Evolutionary conservation across 2,888 invertebrate species (phyloP).

Genomic region (Gisinianus flammeolus): DNA sequence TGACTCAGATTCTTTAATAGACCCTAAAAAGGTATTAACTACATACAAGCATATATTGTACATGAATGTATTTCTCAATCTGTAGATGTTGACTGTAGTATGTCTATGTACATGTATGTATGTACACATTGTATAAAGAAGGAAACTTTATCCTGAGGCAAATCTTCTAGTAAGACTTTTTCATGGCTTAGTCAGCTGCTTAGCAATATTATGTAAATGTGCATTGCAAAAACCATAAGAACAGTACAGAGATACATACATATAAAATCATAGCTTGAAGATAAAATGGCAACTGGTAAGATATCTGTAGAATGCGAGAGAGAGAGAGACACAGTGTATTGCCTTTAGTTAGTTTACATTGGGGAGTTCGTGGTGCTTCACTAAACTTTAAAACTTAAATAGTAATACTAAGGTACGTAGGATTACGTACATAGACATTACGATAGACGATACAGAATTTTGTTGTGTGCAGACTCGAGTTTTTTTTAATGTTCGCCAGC

Average conservation of each 20-base stretch:
- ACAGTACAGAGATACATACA: not conserved
- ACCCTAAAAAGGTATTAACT: not conserved
- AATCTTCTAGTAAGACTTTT: constrained; percentile 4
- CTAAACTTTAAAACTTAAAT: not conserved
- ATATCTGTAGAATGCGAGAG: not conserved
- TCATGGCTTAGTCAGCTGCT: constrained; percentile 13
- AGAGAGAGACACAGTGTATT: not conserved
- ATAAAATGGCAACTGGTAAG: constrained; percentile 12
- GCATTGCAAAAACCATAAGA: not conserved
- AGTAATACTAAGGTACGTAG: too few relatives aligned
- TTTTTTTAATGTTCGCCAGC: not conserved
- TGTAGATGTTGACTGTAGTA: too few relatives aligned
- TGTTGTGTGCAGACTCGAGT: not conserved
- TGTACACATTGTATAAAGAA: not conserved
- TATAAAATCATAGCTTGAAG: not conserved
- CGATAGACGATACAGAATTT: too few relatives aligned
- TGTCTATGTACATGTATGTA: too few relatives aligned
- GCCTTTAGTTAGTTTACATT: not conserved
- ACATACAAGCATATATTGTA: not conserved
- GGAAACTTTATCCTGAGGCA: not conserved
- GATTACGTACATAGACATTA: too few relatives aligned
- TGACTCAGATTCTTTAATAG: not conserved
- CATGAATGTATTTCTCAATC: too few relatives aligned
- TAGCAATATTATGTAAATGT: constrained; percentile 16
- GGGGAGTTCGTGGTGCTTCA: not conserved